Evolutionary conservation across 2,113 vertebrate species (phyloP).

Genomic region (Mandrillus leucophaeus): DNA sequence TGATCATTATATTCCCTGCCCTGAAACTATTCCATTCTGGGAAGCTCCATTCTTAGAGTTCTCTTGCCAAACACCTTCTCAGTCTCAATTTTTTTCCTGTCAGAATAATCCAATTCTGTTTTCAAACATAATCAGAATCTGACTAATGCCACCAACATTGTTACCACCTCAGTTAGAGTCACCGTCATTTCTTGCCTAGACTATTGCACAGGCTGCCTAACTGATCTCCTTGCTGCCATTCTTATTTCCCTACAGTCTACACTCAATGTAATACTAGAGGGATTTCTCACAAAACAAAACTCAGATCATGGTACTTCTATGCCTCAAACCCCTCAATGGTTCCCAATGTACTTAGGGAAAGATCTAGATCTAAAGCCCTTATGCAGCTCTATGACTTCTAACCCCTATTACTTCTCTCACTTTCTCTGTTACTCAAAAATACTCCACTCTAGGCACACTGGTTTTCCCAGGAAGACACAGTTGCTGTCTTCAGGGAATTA

Average conservation of each 20-base stretch:
- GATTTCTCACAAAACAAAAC: background rate
- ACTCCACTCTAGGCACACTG: background rate
- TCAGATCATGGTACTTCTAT: background rate
- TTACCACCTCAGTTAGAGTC: background rate
- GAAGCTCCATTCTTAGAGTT: background rate
- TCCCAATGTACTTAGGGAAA: background rate
- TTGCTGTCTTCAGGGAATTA: background rate
- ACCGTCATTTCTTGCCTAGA: background rate
- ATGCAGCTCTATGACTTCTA: background rate
- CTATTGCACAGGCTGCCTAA: background rate
- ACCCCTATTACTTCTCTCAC: background rate
- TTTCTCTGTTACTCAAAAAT: background rate
- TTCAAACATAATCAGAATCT: background rate
- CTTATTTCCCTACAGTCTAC: background rate
- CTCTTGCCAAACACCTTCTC: background rate
- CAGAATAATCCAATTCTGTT: background rate
- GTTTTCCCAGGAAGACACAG: background rate
- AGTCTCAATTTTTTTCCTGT: background rate
- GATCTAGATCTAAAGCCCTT: background rate
- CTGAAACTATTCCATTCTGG: background rate
- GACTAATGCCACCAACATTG: background rate
- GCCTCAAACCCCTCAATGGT: background rate
- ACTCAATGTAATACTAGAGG: background rate
- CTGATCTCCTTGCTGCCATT: background rate
- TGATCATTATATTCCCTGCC: background rate